Evolutionary conservation across 2,888 invertebrate species (phyloP), one percentile per base, ranked within the genome.

Genomic region (Drosophila fulvimacula): DNA sequence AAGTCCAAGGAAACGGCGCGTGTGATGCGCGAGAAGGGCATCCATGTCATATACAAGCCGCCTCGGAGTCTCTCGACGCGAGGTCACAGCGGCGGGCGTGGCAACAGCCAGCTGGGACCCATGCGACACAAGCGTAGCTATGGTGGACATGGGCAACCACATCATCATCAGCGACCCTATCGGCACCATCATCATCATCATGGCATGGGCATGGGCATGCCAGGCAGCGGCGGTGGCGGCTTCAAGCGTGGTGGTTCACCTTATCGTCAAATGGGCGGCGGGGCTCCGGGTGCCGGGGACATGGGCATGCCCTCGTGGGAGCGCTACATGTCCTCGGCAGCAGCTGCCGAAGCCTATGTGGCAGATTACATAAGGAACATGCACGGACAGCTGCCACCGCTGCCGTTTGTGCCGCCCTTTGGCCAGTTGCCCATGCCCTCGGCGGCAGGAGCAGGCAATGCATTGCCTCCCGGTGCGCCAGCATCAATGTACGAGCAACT

Each of bases 281-380:
- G 85, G 36, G 79, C 87, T 11, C 81, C 95, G 19, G 93, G 93
- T 61, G 77, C 90, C 11, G 75, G 90, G 32, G 93, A 95, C 67
- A 95, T 95, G 64, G 92, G 95, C 30, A 93, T 95, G 74, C 94
- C 95, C 17, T 92, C 94, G 51, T 95, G 95, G 94, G 95, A 95
- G 90, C 94, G 94, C 9, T 92, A 92, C 68, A 93, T 94, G 70
- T 92, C 92, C 46, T 93, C 95, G 60, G 95, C 95, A 19, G 95
- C 95, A 6, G 95, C 95, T 13, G 96, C 96, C n/a, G 96, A 97
- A 90, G 96, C 96, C 1, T 97, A 96, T 92, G 96, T 97, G 32
- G 97, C 96, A 15, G 97, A 97, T 90, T 97, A 97, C 89, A 97
- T 97, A 96, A 94, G 97, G 36, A 96, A 96, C 32, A 96, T 97